Evolutionary conservation across 2,797 vertebrate genomes (phyloP), one percentile per base, ranked within the genome.

Genomic region (Channa striata): DNA sequence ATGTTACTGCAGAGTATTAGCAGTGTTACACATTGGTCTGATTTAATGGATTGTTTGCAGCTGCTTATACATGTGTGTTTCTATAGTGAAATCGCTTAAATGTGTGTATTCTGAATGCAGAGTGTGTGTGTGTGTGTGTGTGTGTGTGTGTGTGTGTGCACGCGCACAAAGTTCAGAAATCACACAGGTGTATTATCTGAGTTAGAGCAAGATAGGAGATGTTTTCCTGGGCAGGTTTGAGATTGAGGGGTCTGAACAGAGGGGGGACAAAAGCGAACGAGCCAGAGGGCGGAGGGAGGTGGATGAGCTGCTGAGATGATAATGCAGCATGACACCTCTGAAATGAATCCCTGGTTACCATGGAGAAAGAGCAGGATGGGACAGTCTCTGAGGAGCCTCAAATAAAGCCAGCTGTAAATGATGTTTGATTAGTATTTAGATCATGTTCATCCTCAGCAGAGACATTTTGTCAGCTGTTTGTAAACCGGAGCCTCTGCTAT

Each of bases 351-450:
- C 95, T 90, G 93, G 97, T 99, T 98, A 96, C 97, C 96, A 98
- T 98, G 96, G 97, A 93, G 93, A 98, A 92, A 94, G 95, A 94
- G 94, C 95, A 91, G 93, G 93, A 96, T 91, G 95, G 91, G 96
- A 97, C 95, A 89, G 88, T 95, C 95, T 96, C 96, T 94, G 92
- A 92, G 90, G 95, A 96, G 95, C 93, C 93, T 95, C 94, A 94
- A 96, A 96, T 96, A 96, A 96, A 97, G 96, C 96, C 95, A 91
- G 95, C 94, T 96, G 96, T 97, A 97, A 97, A 97, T 96, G 95
- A 97, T 97, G 96, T 97, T 98, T 98, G 96, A 97, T 97, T 97
- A 97, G 96, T 96, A 98, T 98, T 97, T 97, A 97, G 96, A 97
- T 98, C 95, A 95, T 97, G 96, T 96, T 95, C 95, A 94, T 91